phyloP scores from a whole-genome alignment of 2,888 invertebrate genomes.

The Ochropleura plecta region DNA sequence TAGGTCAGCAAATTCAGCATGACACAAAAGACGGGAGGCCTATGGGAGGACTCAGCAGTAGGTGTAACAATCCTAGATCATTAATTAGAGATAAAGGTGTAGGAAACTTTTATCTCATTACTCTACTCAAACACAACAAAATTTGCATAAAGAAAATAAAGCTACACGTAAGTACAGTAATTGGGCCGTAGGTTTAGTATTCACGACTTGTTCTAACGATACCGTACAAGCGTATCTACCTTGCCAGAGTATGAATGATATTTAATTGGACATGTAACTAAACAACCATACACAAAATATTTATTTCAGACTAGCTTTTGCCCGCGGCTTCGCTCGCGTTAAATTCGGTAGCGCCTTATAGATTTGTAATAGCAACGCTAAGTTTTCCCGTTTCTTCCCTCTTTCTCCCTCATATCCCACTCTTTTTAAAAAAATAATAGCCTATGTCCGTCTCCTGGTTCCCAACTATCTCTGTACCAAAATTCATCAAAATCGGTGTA shows the following conservation, averaged over 20 bases:
- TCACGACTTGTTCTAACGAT: slow-evolving; percentile 6
- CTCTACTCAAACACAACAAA: not conserved
- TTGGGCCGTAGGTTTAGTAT: slow-evolving; percentile 36
- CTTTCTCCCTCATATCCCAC: too few species aligned
- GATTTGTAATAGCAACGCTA: too few species aligned
- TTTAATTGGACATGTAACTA: slow-evolving; percentile 13
- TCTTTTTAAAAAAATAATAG: too few species aligned
- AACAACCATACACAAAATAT: slow-evolving; percentile 19
- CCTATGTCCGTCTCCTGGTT: too few species aligned
- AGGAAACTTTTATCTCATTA: not conserved
- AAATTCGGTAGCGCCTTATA: too few species aligned
- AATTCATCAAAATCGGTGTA: too few species aligned
- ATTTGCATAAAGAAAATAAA: slow-evolving; percentile 6
- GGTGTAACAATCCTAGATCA: not conserved
- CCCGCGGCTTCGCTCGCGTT: too few species aligned
- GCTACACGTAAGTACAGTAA: slow-evolving; percentile 11
- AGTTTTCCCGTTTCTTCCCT: too few species aligned
- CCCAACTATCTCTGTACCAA: too few species aligned
- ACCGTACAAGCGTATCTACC: slow-evolving; percentile 1
- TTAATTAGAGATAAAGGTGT: not conserved
- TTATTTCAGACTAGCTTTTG: too few species aligned
- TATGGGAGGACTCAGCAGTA: not conserved
- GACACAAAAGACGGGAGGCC: not conserved
- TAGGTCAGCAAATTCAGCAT: not conserved
- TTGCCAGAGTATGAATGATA: slow-evolving; percentile 4